Base-by-base conservation (phyloP, 2,888 invertebrate species). In the Fragum fragum region DNA sequence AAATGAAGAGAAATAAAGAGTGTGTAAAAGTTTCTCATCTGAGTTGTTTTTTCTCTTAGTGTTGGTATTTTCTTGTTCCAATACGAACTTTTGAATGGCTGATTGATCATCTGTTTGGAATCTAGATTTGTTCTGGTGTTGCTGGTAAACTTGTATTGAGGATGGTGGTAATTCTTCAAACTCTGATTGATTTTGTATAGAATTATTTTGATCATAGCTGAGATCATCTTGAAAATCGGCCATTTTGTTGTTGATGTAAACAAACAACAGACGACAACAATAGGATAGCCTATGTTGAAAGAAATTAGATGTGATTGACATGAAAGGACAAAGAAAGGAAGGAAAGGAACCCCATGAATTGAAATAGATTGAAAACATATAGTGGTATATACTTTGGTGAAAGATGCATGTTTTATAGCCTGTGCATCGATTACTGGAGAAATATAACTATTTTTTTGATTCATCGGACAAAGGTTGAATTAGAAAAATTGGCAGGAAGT, bases 11-110 rank as follows among this genome's bases (percentile, higher is more conserved):
- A 28, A 11, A 29, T 9, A n/a, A n/a, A n/a, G n/a, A n/a, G n/a
- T 61, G 32, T 26, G n/a, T n/a, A n/a, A 61, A 52, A 52, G 18
- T 28, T 29, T 61, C 29, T 23, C 7, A 16, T 28, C 23, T 1
- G 3, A 69, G 21, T 18, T 23, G 26, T 18, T 69, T 47, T 69
- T 69, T 42, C 69, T 32, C 28, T 47, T 69, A 14, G 47, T 69
- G 47, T 69, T 69, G n/a, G 36, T 21, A 69, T 69, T 69, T 69
- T 69, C 69, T 28, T 69, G 52, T 28, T 66, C 29, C 14, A 18
- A 21, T n/a, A 66, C 39, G 29, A 66, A 66, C 21, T 66, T 36
- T n/a, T 36, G 21, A 39, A 66, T 66, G 28, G n/a, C 66, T 39
- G n/a, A 18, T 29, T 66, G 66, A 66, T 39, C 29, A 66, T n/a